phyloP scores from a whole-genome alignment of 2,888 invertebrate genomes.

The Celastrina argiolus region DNA sequence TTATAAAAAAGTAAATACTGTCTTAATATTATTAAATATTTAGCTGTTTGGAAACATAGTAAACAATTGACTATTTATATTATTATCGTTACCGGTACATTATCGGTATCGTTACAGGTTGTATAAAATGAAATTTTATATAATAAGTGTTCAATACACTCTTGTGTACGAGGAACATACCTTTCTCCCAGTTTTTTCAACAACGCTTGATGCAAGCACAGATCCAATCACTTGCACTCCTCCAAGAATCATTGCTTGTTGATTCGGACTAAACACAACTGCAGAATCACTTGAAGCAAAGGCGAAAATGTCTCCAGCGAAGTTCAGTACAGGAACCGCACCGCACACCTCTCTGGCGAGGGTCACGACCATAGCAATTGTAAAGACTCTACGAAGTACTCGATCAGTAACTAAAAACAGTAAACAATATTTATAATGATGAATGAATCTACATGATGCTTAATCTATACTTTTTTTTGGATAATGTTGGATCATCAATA shows the following conservation, averaged over 20 bases:
- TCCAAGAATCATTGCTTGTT: constrained; percentile 67
- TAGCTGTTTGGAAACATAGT: too few relatives aligned
- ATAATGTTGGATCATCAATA: not conserved
- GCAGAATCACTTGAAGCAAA: constrained; percentile 47
- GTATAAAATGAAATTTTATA: too few relatives aligned
- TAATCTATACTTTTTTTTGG: too few relatives aligned
- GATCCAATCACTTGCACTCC: constrained; percentile 61
- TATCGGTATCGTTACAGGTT: too few relatives aligned
- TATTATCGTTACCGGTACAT: too few relatives aligned
- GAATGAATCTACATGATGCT: too few relatives aligned
- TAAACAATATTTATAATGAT: constrained; percentile 10
- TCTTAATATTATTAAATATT: too few relatives aligned
- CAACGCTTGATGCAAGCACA: constrained; percentile 50
- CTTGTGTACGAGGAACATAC: constrained; percentile 37
- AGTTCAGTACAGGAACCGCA: constrained; percentile 59
- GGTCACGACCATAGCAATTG: constrained; percentile 49
- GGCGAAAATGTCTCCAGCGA: constrained; percentile 63
- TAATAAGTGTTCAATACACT: not conserved
- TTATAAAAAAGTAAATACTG: too few relatives aligned
- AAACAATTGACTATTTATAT: too few relatives aligned
- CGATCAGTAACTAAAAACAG: constrained; percentile 52
- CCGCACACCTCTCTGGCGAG: constrained; percentile 62
- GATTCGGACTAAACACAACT: constrained; percentile 54
- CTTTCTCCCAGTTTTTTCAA: constrained; percentile 63
- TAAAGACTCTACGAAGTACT: constrained; percentile 55